Percentiles rank a stretch among this genome's conserved stretches.
phyloP scores from a whole-genome alignment of 2,113 vertebrate species.

The Bolborhynchus lineola region DNA sequence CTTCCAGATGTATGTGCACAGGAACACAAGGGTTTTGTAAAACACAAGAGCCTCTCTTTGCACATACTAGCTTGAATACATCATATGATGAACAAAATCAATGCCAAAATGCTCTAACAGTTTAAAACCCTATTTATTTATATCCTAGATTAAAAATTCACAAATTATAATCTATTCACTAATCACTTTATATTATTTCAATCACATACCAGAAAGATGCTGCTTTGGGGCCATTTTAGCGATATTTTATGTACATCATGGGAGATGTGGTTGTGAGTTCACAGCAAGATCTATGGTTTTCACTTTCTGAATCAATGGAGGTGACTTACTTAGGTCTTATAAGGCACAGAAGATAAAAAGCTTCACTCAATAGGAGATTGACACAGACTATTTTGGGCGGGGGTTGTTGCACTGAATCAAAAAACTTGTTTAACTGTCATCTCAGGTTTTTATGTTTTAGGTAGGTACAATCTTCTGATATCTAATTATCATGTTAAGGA shows the following conservation, averaged over 20 bases:
- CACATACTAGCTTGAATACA: background rate
- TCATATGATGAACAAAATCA: background rate
- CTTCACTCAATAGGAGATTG: background rate
- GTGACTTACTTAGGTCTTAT: background rate
- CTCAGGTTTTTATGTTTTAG: background rate
- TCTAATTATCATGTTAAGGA: background rate
- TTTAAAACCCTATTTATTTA: background rate
- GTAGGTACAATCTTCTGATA: background rate
- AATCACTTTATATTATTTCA: background rate
- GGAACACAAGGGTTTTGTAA: background rate
- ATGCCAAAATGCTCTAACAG: background rate
- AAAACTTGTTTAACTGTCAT: background rate
- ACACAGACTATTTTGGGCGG: background rate
- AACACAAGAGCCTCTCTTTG: background rate
- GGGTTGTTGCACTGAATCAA: background rate
- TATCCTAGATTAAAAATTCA: background rate
- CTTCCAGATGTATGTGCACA: background rate
- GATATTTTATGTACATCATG: background rate
- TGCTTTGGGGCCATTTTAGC: background rate
- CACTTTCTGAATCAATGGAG: background rate
- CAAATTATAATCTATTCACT: background rate
- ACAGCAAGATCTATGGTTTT: background rate
- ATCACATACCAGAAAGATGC: background rate
- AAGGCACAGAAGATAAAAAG: background rate
- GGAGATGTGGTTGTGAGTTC: background rate